Evolutionary conservation across 2,113 vertebrate species (phyloP), one percentile per base, ranked within the genome.

Genomic region (Melanerpes formicivorus): DNA sequence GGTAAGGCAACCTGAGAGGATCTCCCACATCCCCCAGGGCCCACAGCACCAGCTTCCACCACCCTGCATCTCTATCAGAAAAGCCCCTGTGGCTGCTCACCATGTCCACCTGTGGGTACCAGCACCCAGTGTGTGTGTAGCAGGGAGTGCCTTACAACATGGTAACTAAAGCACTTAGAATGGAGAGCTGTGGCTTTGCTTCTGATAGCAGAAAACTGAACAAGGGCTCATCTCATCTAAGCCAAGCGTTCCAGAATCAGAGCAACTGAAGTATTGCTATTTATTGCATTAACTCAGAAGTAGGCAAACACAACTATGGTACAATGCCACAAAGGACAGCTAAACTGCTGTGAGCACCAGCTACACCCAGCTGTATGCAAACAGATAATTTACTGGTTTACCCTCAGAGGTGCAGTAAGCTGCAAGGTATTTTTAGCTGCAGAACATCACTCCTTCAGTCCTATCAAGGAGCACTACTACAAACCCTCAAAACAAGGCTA

Each of bases 71-170:
- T 37, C 60, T 14, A 9, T 1, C 22, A 2, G 22, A 46, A 10
- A n/a, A 78, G 66, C 30, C 14, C 42, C 42, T 3, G 1, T 3
- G 22, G 40, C 25, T 50, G 8, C 26, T 29, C 2, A 0, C 7
- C 26, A 67, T 40, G 64, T 52, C 6, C 5, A 0, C 4, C 5
- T 11, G 6, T 4, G 15, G 52, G 30, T 27, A 32, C 4, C 1
- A 0, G 1, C 4, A 37, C 46, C 10, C 4, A 3, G 27, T 6
- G 1, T 0, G 0, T 4, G 11, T 8, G 18, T 25, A 22, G 23
- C 26, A 4, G 30, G 11, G n/a, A 10, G 6, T 25, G 5, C 7
- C 34, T 37, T 22, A 12, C 8, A 1, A 14, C 34, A 23, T 0
- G 1, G 50, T 19, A 23, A 18, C 54, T 70, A 5, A 17, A 67